Evolutionary conservation across 2,113 vertebrate species (phyloP), one percentile per base, ranked within the genome.

Genomic region (Apodemus speciosus): DNA sequence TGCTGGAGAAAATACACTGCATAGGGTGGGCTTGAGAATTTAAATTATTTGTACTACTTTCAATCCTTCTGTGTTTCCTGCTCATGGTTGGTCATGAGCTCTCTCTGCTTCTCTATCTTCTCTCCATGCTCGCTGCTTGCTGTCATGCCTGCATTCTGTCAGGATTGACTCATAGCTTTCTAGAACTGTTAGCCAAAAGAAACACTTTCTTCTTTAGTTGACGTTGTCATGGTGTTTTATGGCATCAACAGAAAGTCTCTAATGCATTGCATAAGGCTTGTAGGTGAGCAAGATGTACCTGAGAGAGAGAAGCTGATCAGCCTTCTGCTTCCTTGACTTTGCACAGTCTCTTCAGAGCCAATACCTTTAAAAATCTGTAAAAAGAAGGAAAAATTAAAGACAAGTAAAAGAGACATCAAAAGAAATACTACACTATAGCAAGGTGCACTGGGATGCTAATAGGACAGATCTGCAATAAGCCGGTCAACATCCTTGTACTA

Each of bases 221-320:
- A 40, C 71, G 43, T 40, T 38, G 16, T 38, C 51, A 40, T 58
- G 77, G 53, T 58, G 23, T 58, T 81, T n/a, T 60, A 43, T 15
- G 25, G 38, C 23, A 81, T 13, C 79, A 81, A 16, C 21, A 58
- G 79, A 60, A 40, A 40, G 56, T 5, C 60, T 4, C 23, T 16
- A 40, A 40, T 30, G 13, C 30, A 35, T 27, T 66, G 30, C 40
- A 49, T 30, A 80, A 72, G 23, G 7, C 8, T 43, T 89, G 60
- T 46, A 81, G 40, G 53, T 80, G 73, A 95, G 13, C 30, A 97
- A 75, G 90, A 88, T 98, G 92, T 98, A 99, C 99, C 99, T 98
- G 99, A 99, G 93, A 99, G 96, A 18, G 99, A 99, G 97, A 99
- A 99, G 97, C 99, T 99, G 97, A 99, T 99, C 94, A 99, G 98